These are phyloP conservation scores for Prunella himalayana DNA, from an alignment of 2,113 vertebrate genomes.

Conservation along the genomic window DNA sequence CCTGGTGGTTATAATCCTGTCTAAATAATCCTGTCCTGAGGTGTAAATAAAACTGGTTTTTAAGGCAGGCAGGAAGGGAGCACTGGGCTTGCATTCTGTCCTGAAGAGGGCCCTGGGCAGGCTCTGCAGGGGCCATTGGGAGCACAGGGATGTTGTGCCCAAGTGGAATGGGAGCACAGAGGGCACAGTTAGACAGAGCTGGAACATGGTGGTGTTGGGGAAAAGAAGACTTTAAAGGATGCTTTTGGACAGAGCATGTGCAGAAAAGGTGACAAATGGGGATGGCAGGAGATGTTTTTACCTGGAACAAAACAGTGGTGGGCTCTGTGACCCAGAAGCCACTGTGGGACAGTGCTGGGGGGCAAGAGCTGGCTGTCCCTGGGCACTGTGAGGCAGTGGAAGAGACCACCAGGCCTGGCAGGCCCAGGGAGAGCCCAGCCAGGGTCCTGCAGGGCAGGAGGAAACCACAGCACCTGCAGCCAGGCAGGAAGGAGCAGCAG, in stretches of 20 bases:
- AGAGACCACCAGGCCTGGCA: rapidly evolving
- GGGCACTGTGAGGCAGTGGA: rapidly evolving
- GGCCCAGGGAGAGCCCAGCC: background rate
- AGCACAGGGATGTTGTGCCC: background rate
- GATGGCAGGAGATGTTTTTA: background rate
- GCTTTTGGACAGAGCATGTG: rapidly evolving
- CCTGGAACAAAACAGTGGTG: background rate
- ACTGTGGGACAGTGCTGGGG: background rate
- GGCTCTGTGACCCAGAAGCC: background rate
- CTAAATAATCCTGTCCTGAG: too few relatives aligned
- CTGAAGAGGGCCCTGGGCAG: background rate
- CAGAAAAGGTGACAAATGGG: rapidly evolving
- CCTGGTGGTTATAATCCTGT: too few relatives aligned
- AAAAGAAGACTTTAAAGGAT: background rate
- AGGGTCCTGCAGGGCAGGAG: background rate
- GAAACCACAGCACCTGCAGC: background rate
- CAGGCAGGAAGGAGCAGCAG: rapidly evolving
- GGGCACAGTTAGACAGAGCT: background rate
- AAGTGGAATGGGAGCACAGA: background rate
- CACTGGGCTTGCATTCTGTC: background rate
- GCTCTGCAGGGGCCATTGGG: rapidly evolving
- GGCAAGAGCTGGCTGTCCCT: background rate
- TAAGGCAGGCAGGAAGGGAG: too few relatives aligned
- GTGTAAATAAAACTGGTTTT: background rate
- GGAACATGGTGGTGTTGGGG: background rate